Evolutionary conservation across 2,797 vertebrate genomes (phyloP).

Genomic region (Carcharodon carcharias): DNA sequence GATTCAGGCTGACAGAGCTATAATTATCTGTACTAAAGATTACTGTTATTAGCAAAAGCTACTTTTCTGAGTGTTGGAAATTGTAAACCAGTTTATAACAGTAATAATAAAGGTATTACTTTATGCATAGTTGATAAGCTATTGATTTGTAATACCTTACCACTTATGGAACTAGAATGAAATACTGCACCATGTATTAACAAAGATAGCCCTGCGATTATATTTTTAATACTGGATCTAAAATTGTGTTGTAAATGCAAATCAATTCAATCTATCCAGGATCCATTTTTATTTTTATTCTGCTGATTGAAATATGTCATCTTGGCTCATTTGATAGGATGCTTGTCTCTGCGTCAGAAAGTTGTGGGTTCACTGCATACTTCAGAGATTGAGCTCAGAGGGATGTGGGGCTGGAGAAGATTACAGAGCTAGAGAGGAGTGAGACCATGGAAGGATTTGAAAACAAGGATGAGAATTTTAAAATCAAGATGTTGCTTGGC

Average conservation of each 20-base stretch:
- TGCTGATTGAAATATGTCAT: not conserved
- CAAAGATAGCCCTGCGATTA: not conserved
- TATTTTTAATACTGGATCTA: not conserved
- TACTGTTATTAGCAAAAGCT: conserved; percentile 24
- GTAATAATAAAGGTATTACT: not conserved
- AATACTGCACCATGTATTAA: not conserved
- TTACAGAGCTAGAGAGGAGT: not conserved
- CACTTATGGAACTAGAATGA: conserved; percentile 3
- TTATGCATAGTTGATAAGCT: not conserved
- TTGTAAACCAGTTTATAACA: conserved; percentile 16
- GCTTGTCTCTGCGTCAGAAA: not conserved
- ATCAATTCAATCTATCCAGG: not conserved
- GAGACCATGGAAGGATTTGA: too few relatives aligned
- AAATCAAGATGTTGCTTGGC: not conserved
- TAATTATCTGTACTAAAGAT: conserved; percentile 2
- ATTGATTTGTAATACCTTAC: not conserved
- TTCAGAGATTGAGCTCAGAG: too few relatives aligned
- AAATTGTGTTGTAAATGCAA: not conserved
- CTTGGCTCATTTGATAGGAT: not conserved
- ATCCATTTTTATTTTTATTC: conserved; percentile 1
- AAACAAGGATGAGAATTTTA: not conserved
- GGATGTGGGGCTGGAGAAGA: not conserved
- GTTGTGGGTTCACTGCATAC: not conserved
- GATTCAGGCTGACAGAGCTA: not conserved
- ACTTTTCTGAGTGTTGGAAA: not conserved